Percentiles rank a stretch among this genome's conserved stretches.
Conservation (phyloP, 2,113 vertebrate species). For the Gopherus flavomarginatus region DNA sequence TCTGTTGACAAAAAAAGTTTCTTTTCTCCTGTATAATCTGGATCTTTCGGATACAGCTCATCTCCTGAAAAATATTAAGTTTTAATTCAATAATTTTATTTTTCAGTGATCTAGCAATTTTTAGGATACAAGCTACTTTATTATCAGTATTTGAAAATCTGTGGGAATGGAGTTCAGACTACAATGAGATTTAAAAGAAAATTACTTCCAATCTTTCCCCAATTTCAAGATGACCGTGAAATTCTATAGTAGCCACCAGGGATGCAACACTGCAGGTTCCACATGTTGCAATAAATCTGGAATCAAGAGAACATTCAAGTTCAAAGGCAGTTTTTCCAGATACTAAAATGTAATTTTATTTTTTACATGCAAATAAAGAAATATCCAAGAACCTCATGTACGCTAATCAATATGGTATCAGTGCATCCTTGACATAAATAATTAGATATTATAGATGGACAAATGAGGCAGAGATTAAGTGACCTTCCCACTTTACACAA, state of each 20-base stretch:
- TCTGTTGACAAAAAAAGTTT: constrained; percentile 63
- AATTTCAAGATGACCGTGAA: background rate
- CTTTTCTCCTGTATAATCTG: constrained; percentile 73
- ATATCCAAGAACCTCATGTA: background rate
- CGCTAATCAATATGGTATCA: background rate
- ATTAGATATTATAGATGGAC: background rate
- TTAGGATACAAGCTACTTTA: background rate
- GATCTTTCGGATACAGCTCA: constrained; percentile 81
- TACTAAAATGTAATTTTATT: background rate
- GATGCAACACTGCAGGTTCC: background rate
- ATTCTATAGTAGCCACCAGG: background rate
- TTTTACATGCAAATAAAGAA: background rate
- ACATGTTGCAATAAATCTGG: background rate
- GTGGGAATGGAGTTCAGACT: background rate
- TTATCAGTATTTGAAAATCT: background rate
- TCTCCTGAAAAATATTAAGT: constrained; percentile 74
- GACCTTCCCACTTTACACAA: background rate
- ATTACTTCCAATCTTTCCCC: background rate
- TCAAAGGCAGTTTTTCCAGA: background rate
- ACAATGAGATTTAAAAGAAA: background rate
- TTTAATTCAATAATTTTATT: constrained; percentile 7
- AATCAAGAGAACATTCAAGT: background rate
- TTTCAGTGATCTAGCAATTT: background rate
- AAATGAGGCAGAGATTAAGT: background rate
- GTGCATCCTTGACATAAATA: background rate